phyloP scores from a whole-genome alignment of 2,888 invertebrate species.

The Empis livida region DNA sequence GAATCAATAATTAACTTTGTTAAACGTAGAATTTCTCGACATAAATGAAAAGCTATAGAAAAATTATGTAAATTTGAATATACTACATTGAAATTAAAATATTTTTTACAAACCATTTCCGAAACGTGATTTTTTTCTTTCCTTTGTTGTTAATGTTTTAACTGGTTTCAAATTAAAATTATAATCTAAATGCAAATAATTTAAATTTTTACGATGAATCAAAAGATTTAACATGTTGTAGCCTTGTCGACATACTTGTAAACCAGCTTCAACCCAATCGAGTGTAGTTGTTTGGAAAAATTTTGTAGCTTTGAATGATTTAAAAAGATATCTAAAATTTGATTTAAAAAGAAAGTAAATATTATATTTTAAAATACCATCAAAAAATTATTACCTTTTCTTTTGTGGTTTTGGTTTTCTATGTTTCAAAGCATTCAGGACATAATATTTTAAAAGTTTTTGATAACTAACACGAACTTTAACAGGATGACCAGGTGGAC shows the following conservation, averaged over 20 bases:
- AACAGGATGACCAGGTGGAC: constrained; percentile 92
- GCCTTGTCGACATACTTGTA: constrained; percentile 96
- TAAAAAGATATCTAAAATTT: constrained; percentile 67
- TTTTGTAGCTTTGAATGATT: constrained; percentile 98
- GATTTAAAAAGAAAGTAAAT: constrained; percentile 1
- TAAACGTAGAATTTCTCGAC: constrained; percentile 94
- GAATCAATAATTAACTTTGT: constrained; percentile 98
- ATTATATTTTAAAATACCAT: not conserved
- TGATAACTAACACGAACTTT: constrained; percentile 99
- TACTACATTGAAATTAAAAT: not conserved
- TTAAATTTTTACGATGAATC: constrained; percentile 98
- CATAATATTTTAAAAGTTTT: constrained; percentile 95
- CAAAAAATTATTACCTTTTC: constrained; percentile 53
- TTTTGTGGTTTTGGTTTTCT: constrained; percentile 97
- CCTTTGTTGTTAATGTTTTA: constrained; percentile 97
- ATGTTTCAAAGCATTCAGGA: constrained; percentile 94
- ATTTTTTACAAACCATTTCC: constrained; percentile 59
- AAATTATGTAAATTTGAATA: constrained; percentile 6
- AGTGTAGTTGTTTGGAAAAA: constrained; percentile 99
- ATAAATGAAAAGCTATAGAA: constrained; percentile 86
- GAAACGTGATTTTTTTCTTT: constrained; percentile 95
- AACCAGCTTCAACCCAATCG: constrained; percentile 99
- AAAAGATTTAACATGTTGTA: constrained; percentile 99
- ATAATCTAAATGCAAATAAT: constrained; percentile 98
- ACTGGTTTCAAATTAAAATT: constrained; percentile 99